Evolutionary conservation across 2,888 invertebrate species (phyloP), one percentile per base, ranked within the genome.

Genomic region (Pristionchus fissidentatus): DNA sequence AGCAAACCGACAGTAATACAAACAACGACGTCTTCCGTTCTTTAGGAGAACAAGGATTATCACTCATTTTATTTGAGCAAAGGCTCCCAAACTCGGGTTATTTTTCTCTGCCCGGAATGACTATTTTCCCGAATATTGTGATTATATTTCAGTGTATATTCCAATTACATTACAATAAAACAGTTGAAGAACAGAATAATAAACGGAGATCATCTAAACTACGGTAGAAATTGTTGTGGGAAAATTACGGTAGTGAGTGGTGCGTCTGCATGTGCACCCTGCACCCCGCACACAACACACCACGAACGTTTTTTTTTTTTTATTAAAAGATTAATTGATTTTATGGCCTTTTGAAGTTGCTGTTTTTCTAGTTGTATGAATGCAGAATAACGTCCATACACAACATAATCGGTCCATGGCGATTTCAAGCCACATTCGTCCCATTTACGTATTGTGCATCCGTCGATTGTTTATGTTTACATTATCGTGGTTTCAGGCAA

Each of bases 241-340:
- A 29, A 57, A 29, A 29, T 29, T 57, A 57, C 57, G n/a, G 57
- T 57, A 57, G 19, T 5, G 57, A 57, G 7, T 26, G 29, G 22
- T 22, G 4, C 15, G 57, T n/a, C 15, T 29, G n/a, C n/a, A n/a
- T 57, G 22, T 57, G 57, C 57, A 57, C 57, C 26, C 57, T 57
- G 22, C 57, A 29, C 57, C n/a, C 57, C 57, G 29, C 57, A 57
- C 57, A 57, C 57, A n/a, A 62, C 62, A 26, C 62, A 62, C 62
- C 62, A 62, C 62, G 35, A 62, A 15, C 3, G 2, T 8, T 10
- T 15, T 4, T 15, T 7, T 32, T 62, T 35, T 62, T 5, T 62
- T 62, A 19, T 32, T 32, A 32, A n/a, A 32, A 32, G 19, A 19
- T 62, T 3, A 10, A 3, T 35, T 62, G 13, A 2, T 0, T 62